phyloP scores from a whole-genome alignment of 2,797 vertebrate genomes.

The Gambelia wislizenii region DNA sequence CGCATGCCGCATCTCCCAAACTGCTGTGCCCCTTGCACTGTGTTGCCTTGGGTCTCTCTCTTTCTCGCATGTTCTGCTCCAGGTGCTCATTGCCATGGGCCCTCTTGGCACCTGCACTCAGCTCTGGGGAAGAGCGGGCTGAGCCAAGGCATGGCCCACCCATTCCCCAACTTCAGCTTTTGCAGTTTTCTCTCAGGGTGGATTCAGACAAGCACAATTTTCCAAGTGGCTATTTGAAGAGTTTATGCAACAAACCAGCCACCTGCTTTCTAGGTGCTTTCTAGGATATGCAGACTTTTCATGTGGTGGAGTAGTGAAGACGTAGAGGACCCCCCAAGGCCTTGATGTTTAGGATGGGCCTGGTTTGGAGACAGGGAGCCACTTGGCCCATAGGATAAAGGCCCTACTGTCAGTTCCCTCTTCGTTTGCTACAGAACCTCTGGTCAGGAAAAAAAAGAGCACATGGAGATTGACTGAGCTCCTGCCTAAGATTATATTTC shows the following conservation, averaged over 20 bases:
- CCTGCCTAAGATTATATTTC: too few species aligned
- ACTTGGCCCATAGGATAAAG: not conserved
- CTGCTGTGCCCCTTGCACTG: slow-evolving; percentile 66
- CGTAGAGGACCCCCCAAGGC: not conserved
- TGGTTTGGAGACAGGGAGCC: not conserved
- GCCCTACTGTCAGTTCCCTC: not conserved
- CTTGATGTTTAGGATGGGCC: not conserved
- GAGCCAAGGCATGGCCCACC: not conserved
- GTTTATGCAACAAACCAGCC: not conserved
- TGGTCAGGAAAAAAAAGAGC: not conserved
- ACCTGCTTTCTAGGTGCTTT: not conserved
- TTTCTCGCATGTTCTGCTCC: slow-evolving; percentile 21
- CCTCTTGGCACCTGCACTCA: not conserved
- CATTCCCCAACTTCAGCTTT: not conserved
- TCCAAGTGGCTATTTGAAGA: not conserved
- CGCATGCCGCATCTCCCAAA: slow-evolving; percentile 74
- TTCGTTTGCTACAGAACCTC: not conserved
- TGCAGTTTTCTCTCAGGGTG: slow-evolving; percentile 16
- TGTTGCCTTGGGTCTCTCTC: not conserved
- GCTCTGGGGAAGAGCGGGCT: slow-evolving; percentile 1
- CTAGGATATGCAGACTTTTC: not conserved
- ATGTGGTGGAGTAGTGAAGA: not conserved
- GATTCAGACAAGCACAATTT: slow-evolving; percentile 10
- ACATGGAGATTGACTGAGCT: not conserved
- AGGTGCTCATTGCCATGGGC: slow-evolving; percentile 16